Evolutionary conservation across 2,113 vertebrate genomes (phyloP).

Genomic region (Anhinga anhinga): DNA sequence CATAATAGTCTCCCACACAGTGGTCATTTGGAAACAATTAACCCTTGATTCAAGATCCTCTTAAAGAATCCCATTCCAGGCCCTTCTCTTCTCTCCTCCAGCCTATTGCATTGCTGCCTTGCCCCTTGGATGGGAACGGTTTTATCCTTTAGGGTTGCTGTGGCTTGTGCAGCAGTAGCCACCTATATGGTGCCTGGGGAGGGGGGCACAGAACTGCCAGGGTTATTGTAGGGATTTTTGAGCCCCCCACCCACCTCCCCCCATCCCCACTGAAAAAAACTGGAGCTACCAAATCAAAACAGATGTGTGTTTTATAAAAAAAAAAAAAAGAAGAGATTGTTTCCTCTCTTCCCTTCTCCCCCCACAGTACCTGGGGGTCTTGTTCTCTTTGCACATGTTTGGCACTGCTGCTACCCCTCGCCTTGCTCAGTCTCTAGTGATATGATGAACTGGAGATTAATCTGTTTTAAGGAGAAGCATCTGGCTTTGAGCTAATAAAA

Average conservation of each 20-base stretch:
- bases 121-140: neutral
- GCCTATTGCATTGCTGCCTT: neutral
- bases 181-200: neutral
- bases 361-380: neutral
- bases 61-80: neutral
- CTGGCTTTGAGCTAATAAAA: constrained; percentile 70
- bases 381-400: constrained; percentile 13
- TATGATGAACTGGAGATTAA: constrained; percentile 56
- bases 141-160: neutral
- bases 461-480: constrained; percentile 68
- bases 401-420: neutral
- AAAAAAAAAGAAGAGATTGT: too few relatives aligned
- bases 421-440: neutral
- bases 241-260: too few relatives aligned
- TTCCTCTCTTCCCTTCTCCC: too few relatives aligned
- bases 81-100: neutral
- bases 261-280: neutral
- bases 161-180: neutral
- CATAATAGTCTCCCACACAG: constrained; percentile 24
- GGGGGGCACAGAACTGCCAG: neutral
- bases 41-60: constrained; percentile 34
- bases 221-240: neutral
- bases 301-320: neutral
- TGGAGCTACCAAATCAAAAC: neutral
- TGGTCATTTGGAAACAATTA: constrained; percentile 68